Conservation (phyloP, 2,797 vertebrate species). For the Crocidura indochinensis region DNA sequence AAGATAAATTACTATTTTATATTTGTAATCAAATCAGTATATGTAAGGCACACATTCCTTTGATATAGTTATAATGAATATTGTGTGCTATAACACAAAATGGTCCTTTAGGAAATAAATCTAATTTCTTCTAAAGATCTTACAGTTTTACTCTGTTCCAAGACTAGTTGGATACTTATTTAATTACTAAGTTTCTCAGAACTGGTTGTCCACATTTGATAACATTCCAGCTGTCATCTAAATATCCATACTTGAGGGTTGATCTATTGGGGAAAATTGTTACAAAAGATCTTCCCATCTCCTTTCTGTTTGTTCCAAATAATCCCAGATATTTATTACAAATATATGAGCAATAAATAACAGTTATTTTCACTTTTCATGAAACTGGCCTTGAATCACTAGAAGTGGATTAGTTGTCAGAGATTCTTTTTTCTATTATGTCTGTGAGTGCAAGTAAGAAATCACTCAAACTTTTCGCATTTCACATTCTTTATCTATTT, state of each 20-base stretch:
- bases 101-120: slow-evolving; percentile 47
- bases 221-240: not conserved
- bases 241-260: not conserved
- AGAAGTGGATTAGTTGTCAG: not conserved
- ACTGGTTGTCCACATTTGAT: slow-evolving; percentile 23
- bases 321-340: not conserved
- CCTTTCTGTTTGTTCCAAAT: not conserved
- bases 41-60: slow-evolving; percentile 27
- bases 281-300: not conserved
- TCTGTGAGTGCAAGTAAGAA: slow-evolving; percentile 7
- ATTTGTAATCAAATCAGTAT: slow-evolving; percentile 55
- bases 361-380: not conserved
- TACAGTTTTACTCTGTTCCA: slow-evolving; percentile 31
- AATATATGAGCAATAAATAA: not conserved
- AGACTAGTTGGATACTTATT: slow-evolving; percentile 27
- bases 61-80: not conserved
- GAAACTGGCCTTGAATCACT: slow-evolving; percentile 5
- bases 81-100: slow-evolving; percentile 28
- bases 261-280: not conserved
- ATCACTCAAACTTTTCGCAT: slow-evolving; percentile 2
- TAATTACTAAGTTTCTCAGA: slow-evolving; percentile 52
- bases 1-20: slow-evolving; percentile 39
- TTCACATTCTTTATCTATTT: slow-evolving; percentile 59
- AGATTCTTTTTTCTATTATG: not conserved
- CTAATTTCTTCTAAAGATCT: not conserved